Evolutionary conservation across 2,797 vertebrate genomes (phyloP).

Genomic region (Sparidentex hasta): DNA sequence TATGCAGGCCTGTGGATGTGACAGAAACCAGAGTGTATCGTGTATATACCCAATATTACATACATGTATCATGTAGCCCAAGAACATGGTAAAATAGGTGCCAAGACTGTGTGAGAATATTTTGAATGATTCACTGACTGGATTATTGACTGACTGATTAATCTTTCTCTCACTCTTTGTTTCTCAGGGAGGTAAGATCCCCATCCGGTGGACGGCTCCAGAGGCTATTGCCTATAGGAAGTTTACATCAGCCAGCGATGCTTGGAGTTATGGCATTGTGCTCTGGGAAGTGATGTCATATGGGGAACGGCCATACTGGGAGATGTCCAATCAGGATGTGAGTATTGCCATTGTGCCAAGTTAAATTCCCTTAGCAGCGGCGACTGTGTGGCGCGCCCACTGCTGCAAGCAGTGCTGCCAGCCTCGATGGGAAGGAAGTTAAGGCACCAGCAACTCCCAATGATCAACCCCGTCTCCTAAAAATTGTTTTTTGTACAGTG

Average conservation of each 20-base stretch:
- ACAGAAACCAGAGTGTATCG: background rate
- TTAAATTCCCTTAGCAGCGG: constrained; percentile 6
- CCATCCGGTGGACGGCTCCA: constrained; percentile 97
- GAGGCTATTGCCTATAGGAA: constrained; percentile 98
- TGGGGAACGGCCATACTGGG: constrained; percentile 98
- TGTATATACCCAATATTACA: background rate
- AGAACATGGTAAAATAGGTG: background rate
- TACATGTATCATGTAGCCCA: background rate
- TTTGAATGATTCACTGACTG: background rate
- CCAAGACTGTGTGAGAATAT: background rate
- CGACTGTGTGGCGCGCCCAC: background rate
- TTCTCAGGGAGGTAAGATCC: constrained; percentile 96
- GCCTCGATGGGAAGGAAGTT: constrained; percentile 10
- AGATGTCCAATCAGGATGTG: constrained; percentile 94
- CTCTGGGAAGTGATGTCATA: constrained; percentile 99
- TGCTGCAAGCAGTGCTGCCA: constrained; percentile 1
- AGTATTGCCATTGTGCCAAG: constrained; percentile 63
- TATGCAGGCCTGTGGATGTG: background rate
- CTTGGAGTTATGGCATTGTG: constrained; percentile 98
- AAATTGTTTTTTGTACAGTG: no score
- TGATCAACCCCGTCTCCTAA: background rate
- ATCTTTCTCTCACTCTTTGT: constrained; percentile 18
- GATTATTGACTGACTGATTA: background rate
- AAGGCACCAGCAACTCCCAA: background rate
- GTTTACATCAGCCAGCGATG: constrained; percentile 97